phyloP scores from a whole-genome alignment of 2,888 invertebrate species.

The Azorinus chamasolen region DNA sequence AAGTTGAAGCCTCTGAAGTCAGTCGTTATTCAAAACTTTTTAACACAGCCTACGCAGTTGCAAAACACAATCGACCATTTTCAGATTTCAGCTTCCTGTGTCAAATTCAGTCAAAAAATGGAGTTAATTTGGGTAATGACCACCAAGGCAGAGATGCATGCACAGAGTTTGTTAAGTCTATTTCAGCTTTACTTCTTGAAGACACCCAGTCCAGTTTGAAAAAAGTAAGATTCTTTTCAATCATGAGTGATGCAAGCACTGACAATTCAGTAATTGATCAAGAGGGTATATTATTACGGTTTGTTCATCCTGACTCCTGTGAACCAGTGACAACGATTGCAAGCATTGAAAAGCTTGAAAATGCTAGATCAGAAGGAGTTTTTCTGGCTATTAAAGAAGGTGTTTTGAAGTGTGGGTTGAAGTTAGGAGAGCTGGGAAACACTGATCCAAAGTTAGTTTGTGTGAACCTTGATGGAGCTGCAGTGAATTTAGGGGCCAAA shows the following conservation, averaged over 20 bases:
- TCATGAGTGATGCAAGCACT: conserved; percentile 35
- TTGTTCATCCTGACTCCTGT: conserved; percentile 21
- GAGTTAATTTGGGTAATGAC: too few relatives aligned
- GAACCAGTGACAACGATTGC: conserved; percentile 17
- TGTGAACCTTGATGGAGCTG: conserved; percentile 41
- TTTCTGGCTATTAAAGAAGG: not conserved
- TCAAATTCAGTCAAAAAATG: too few relatives aligned
- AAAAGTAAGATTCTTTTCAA: conserved; percentile 9
- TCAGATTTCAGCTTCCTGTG: too few relatives aligned
- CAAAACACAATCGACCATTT: too few relatives aligned
- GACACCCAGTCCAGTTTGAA: not conserved
- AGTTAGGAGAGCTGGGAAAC: conserved; percentile 9
- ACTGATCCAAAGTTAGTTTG: conserved; percentile 16
- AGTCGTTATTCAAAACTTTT: too few relatives aligned
- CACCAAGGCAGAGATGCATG: too few relatives aligned
- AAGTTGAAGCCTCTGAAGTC: too few relatives aligned
- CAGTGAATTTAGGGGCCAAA: conserved; percentile 38
- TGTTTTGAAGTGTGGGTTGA: conserved; percentile 14
- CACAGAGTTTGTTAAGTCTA: too few relatives aligned
- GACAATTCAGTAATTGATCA: conserved; percentile 29
- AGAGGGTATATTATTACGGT: conserved; percentile 33
- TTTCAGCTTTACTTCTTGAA: too few relatives aligned
- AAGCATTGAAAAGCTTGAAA: conserved; percentile 29
- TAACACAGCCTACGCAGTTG: too few relatives aligned
- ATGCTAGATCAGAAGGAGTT: conserved; percentile 33